Conservation (phyloP, 2,113 vertebrate species). For the Rhizomys pruinosus region DNA sequence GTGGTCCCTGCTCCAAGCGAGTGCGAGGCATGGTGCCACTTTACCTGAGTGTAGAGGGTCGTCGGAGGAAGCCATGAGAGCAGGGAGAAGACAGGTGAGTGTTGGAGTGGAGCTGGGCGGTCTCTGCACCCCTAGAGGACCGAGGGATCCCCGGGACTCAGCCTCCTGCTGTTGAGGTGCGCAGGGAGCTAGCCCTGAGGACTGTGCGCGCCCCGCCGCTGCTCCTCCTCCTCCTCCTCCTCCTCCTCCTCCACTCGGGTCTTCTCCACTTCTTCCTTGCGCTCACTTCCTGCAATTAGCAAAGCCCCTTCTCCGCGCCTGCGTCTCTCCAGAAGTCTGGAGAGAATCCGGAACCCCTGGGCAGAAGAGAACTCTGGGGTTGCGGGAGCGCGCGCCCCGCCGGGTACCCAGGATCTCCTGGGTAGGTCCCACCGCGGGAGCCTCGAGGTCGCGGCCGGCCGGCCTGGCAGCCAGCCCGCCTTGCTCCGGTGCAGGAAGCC, state of each 20-base stretch:
- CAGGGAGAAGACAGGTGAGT: no score
- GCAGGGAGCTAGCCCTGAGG: not conserved
- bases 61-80: conserved; percentile 83
- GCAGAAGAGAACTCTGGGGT: not conserved
- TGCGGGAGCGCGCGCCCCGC: not conserved
- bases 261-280: not conserved
- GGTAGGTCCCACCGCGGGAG: not conserved
- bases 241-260: not conserved
- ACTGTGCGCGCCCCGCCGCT: not conserved
- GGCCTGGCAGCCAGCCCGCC: not conserved
- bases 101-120: not conserved
- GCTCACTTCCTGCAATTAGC: conserved; percentile 69
- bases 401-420: not conserved
- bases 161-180: not conserved
- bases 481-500: no score
- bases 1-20: not conserved
- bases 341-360: not conserved
- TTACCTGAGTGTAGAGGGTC: conserved; percentile 83
- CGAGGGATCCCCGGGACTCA: accelerated
- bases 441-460: not conserved
- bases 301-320: not conserved
- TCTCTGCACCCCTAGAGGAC: not conserved
- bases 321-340: not conserved
- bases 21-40: not conserved
- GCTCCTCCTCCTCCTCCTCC: not conserved